A percentile compares a stretch with the other conserved stretches of the same genome.
phyloP scores from a whole-genome alignment of 2,888 invertebrate genomes.

The Phalera bucephala region DNA sequence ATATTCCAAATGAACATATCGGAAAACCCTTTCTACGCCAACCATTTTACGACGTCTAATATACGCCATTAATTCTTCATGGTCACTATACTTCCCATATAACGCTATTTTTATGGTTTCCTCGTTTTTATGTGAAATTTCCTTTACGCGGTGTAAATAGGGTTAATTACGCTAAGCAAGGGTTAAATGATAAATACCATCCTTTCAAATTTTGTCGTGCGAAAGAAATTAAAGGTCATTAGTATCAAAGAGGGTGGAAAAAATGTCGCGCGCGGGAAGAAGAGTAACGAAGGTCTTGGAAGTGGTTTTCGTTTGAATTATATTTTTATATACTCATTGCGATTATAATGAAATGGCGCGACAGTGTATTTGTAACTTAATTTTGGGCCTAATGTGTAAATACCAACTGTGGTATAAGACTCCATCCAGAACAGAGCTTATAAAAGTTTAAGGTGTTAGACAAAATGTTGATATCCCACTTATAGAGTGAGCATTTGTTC shows the following conservation, averaged over 20 bases:
- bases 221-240: conserved; percentile 56
- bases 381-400: too few species aligned
- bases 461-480: too few species aligned
- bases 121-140: conserved; percentile 41
- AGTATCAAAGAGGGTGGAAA: conserved; percentile 37
- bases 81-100: conserved; percentile 33
- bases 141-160: conserved; percentile 41
- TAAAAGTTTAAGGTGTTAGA: too few species aligned
- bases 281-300: too few species aligned
- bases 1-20: conserved; percentile 1
- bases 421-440: too few species aligned
- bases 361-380: too few species aligned
- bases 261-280: conserved; percentile 33
- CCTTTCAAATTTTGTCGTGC: conserved; percentile 62
- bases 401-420: too few species aligned
- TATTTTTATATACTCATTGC: too few species aligned
- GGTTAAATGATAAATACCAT: conserved; percentile 63
- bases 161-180: conserved; percentile 60
- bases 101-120: conserved; percentile 41
- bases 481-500: too few species aligned
- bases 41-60: conserved; percentile 17
- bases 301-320: conserved; percentile 4
- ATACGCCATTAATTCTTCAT: conserved; percentile 28
- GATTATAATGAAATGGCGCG: too few species aligned
- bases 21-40: conserved; percentile 9